Evolutionary conservation across 2,888 invertebrate genomes (phyloP).

Genomic region (Brachypalpus laphriformis): DNA sequence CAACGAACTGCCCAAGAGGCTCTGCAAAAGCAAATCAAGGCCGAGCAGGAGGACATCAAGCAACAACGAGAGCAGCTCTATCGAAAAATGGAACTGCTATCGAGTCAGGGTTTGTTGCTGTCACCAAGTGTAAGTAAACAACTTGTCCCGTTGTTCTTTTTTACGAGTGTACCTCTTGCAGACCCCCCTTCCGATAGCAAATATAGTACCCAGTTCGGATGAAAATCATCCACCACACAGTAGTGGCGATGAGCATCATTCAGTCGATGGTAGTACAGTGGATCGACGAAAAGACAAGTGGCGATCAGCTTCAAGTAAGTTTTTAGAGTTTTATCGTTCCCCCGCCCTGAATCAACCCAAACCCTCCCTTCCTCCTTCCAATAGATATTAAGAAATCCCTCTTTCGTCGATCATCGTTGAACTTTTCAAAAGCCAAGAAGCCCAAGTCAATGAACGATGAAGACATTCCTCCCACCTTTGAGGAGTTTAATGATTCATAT

Average conservation of each 20-base stretch:
- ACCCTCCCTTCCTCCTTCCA: background rate
- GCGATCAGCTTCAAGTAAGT: slow-evolving; percentile 80
- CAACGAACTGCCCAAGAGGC: slow-evolving; percentile 88
- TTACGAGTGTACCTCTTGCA: slow-evolving; percentile 22
- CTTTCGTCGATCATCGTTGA: slow-evolving; percentile 71
- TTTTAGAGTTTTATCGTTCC: too few species aligned
- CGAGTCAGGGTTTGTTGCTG: slow-evolving; percentile 88
- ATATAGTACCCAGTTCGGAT: slow-evolving; percentile 61
- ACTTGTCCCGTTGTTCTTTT: slow-evolving; percentile 28
- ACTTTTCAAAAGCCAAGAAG: slow-evolving; percentile 65
- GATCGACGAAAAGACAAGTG: slow-evolving; percentile 83
- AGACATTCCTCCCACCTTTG: slow-evolving; percentile 15
- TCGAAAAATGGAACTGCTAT: slow-evolving; percentile 92
- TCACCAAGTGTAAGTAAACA: slow-evolving; percentile 84
- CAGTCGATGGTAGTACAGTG: slow-evolving; percentile 76
- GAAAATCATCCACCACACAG: slow-evolving; percentile 77
- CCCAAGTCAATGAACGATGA: slow-evolving; percentile 44
- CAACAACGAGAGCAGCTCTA: slow-evolving; percentile 96
- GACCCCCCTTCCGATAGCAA: slow-evolving; percentile 79
- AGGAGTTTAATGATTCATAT: slow-evolving; percentile 58
- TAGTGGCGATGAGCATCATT: slow-evolving; percentile 78
- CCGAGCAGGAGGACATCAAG: slow-evolving; percentile 92
- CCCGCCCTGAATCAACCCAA: background rate
- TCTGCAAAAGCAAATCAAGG: slow-evolving; percentile 84
- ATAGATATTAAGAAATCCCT: slow-evolving; percentile 73